Conservation (phyloP, 2,888 invertebrate genomes). For the Drosophila siamana region DNA sequence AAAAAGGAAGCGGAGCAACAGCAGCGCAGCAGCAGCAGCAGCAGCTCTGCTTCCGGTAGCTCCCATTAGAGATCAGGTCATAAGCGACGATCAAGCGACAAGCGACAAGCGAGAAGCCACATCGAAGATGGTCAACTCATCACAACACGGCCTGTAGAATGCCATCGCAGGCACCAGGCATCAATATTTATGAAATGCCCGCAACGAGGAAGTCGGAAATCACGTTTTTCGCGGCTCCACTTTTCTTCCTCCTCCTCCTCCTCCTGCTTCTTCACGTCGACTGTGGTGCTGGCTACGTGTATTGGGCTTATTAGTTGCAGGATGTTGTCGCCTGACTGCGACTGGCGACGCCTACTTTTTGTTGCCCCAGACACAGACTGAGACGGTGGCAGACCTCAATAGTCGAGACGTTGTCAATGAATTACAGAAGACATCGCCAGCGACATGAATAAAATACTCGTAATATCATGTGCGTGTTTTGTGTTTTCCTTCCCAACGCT, state of each 20-base stretch:
- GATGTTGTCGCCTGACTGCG: constrained; percentile 64
- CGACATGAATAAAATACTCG: constrained; percentile 69
- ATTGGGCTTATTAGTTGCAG: constrained; percentile 71
- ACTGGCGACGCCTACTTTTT: constrained; percentile 74
- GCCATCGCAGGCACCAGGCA: constrained; percentile 49
- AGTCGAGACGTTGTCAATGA: constrained; percentile 48
- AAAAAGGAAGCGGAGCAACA: constrained; percentile 60
- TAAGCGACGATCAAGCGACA: not conserved
- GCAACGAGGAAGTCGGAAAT: constrained; percentile 75
- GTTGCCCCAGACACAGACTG: constrained; percentile 53
- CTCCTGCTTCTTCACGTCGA: not conserved
- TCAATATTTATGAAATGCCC: constrained; percentile 73
- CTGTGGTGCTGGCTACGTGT: constrained; percentile 39
- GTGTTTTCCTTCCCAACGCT: constrained; percentile 30
- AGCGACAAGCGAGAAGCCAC: constrained; percentile 13
- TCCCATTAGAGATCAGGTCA: constrained; percentile 45
- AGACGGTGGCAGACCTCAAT: constrained; percentile 23
- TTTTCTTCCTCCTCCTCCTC: constrained; percentile 17
- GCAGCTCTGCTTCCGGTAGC: constrained; percentile 62
- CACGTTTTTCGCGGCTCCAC: constrained; percentile 64
- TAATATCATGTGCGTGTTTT: constrained; percentile 40
- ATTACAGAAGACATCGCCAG: constrained; percentile 14
- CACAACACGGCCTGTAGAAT: constrained; percentile 34
- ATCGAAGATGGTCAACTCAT: constrained; percentile 22
- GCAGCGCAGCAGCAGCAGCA: constrained; percentile 52